Conservation (phyloP, 2,888 invertebrate species). For the Theristus sp. region DNA sequence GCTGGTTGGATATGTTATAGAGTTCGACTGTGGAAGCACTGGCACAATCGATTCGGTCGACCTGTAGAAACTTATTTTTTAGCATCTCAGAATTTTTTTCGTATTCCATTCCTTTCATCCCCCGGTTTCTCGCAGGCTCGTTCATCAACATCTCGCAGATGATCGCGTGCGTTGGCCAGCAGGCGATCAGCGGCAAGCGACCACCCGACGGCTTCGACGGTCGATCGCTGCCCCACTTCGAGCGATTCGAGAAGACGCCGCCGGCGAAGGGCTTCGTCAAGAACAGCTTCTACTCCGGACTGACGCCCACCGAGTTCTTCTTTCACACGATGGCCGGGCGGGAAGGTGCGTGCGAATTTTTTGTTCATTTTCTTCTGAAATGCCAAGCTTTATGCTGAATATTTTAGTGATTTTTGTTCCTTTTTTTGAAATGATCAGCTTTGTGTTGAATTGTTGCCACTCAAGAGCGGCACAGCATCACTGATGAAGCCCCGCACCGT, state of each 20-base stretch:
- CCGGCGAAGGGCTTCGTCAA: slow-evolving; percentile 55
- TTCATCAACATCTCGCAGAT: slow-evolving; percentile 99
- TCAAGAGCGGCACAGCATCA: too few relatives aligned
- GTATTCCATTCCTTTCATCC: too few relatives aligned
- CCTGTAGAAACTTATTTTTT: too few relatives aligned
- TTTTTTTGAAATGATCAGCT: not conserved
- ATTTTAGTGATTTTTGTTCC: not conserved
- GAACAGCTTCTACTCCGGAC: slow-evolving; percentile 87
- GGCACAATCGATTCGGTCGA: too few relatives aligned
- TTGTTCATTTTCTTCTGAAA: too few relatives aligned
- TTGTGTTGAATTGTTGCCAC: not conserved
- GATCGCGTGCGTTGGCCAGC: slow-evolving; percentile 98
- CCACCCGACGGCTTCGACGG: slow-evolving; percentile 87
- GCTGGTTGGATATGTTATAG: too few relatives aligned
- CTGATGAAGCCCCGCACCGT: too few relatives aligned
- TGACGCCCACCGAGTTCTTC: slow-evolving; percentile 89
- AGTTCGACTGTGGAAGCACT: too few relatives aligned
- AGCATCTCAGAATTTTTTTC: too few relatives aligned
- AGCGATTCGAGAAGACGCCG: slow-evolving; percentile 50
- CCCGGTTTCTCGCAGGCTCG: slow-evolving; percentile 55
- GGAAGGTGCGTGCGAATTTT: slow-evolving; percentile 42
- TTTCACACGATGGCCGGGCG: slow-evolving; percentile 97
- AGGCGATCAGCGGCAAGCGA: slow-evolving; percentile 73
- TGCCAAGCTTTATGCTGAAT: too few relatives aligned
- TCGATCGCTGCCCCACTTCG: slow-evolving; percentile 37